phyloP scores from a whole-genome alignment of 1,140 invertebrate species.

The Zaprionus tsacasi region DNA sequence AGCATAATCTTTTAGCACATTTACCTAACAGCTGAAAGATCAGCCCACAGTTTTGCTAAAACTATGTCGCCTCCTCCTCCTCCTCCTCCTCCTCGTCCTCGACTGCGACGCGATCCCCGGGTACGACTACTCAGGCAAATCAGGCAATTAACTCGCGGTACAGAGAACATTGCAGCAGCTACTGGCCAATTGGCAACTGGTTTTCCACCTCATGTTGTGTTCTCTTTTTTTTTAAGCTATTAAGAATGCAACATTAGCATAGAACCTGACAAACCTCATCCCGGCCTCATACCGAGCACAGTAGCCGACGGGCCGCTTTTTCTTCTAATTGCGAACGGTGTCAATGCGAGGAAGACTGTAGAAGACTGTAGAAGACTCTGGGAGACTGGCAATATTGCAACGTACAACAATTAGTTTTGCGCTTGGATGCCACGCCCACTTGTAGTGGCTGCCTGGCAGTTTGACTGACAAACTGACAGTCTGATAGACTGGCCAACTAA shows the following conservation, averaged over 20 bases:
- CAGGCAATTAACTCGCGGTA: slow-evolving; percentile 70
- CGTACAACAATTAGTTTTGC: slow-evolving; percentile 71
- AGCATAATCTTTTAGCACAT: slow-evolving; percentile 70
- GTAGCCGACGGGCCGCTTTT: slow-evolving; percentile 73
- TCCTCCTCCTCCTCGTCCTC: slow-evolving; percentile 18
- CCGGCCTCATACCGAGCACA: slow-evolving; percentile 26
- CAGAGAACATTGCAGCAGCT: slow-evolving; percentile 40
- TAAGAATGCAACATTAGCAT: slow-evolving; percentile 63
- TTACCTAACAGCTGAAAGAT: slow-evolving; percentile 62
- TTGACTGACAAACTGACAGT: slow-evolving; percentile 35
- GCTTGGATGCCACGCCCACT: slow-evolving; percentile 70
- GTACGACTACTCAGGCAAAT: slow-evolving; percentile 47
- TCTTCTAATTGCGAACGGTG: slow-evolving; percentile 78
- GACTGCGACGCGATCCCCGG: background rate
- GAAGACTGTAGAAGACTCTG: too few relatives aligned
- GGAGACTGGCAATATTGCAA: slow-evolving; percentile 5
- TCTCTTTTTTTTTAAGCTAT: slow-evolving; percentile 61
- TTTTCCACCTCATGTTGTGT: slow-evolving; percentile 34
- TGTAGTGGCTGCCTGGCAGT: slow-evolving; percentile 3
- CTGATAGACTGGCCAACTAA: slow-evolving; percentile 24
- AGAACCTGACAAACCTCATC: slow-evolving; percentile 18
- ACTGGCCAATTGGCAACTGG: slow-evolving; percentile 16
- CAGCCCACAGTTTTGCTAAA: slow-evolving; percentile 36
- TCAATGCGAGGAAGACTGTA: slow-evolving; percentile 53
- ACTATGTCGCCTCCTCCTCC: slow-evolving; percentile 42